A percentile compares a stretch with the other conserved stretches of the same genome.
These are phyloP conservation scores for Coenonympha arcania DNA, from an alignment of 2,888 invertebrate species.

Conservation along the genomic window DNA sequence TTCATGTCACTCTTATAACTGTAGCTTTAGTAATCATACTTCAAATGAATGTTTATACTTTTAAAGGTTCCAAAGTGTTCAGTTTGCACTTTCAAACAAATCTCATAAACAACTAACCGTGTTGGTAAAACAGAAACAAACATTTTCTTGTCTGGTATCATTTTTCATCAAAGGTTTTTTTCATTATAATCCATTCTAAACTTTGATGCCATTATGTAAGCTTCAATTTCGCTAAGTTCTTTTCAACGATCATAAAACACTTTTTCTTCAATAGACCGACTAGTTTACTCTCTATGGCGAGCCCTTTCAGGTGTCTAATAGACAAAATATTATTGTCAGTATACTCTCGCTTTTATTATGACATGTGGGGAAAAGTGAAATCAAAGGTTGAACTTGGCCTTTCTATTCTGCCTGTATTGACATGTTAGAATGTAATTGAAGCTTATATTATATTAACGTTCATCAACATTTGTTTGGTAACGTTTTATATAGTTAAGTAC, in stretches of 20 bases:
- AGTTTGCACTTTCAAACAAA: constrained; percentile 10
- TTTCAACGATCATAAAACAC: constrained; percentile 18
- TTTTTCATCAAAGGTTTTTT: constrained; percentile 9
- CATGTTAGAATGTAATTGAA: constrained; percentile 15
- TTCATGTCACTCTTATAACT: neutral
- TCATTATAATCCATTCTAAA: neutral
- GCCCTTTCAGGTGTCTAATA: constrained; percentile 26
- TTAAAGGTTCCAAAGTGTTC: neutral
- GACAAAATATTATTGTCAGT: constrained; percentile 32
- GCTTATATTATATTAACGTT: constrained; percentile 3
- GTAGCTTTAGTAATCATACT: neutral
- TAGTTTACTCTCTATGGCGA: constrained; percentile 24
- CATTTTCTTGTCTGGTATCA: constrained; percentile 11
- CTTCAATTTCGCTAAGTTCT: constrained; percentile 10
- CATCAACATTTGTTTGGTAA: neutral
- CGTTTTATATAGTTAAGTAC: neutral
- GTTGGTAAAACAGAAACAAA: constrained; percentile 15
- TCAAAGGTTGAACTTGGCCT: constrained; percentile 29
- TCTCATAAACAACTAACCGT: constrained; percentile 8
- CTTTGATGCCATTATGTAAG: constrained; percentile 17
- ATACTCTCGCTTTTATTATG: constrained; percentile 36
- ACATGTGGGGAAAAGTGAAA: constrained; percentile 34
- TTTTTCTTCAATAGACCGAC: constrained; percentile 25
- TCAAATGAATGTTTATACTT: too few relatives aligned
- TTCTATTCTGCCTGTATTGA: constrained; percentile 21